Percentiles rank a stretch among this genome's conserved stretches.
Conservation (phyloP, 2,113 vertebrate genomes). For the Trogon melanurus region DNA sequence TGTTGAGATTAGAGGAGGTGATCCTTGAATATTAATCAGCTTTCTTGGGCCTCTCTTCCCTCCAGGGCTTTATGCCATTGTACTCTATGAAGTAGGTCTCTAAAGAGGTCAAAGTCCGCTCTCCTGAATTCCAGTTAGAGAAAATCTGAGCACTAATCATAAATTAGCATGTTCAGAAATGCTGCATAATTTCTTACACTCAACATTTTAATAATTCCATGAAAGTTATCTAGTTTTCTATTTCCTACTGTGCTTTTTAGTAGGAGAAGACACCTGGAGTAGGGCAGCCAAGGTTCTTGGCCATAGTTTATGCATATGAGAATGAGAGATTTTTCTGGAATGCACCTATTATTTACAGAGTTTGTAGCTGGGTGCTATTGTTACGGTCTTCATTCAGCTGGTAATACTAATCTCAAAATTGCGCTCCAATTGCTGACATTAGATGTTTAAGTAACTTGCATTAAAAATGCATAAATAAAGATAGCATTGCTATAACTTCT, state of each 20-base stretch:
- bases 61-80: too few species aligned
- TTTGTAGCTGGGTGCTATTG: background rate
- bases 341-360: background rate
- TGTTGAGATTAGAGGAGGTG: too few species aligned
- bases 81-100: too few species aligned
- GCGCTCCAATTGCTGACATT: background rate
- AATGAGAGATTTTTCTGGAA: background rate
- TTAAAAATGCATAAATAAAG: background rate
- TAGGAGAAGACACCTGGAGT: background rate
- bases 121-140: background rate
- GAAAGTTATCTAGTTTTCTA: background rate
- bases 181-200: background rate
- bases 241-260: background rate
- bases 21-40: too few species aligned
- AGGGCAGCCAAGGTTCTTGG: background rate
- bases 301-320: background rate
- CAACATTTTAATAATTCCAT: background rate
- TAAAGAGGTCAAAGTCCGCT: too few species aligned
- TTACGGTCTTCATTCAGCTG: background rate
- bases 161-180: background rate
- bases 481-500: background rate
- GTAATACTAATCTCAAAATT: background rate
- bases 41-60: too few species aligned
- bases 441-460: background rate
- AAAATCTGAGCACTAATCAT: background rate